Evolutionary conservation across 2,113 vertebrate species (phyloP).

Genomic region (Microtus richardsoni): DNA sequence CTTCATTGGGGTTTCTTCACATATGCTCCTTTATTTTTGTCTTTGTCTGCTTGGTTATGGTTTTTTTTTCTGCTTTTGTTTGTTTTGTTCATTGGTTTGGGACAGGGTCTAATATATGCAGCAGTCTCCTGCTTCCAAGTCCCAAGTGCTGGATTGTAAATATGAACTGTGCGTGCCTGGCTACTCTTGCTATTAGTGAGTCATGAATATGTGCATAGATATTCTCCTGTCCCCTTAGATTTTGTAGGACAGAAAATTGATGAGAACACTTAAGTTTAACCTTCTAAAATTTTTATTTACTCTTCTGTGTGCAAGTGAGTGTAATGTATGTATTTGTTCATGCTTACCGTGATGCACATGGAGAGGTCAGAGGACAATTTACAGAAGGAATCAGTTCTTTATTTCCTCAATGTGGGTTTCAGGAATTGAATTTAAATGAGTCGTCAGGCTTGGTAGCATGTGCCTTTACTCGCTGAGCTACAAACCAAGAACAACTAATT

Average conservation of each 20-base stretch:
- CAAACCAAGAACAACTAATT: not conserved
- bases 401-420: not conserved
- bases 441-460: not conserved
- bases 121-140: not conserved
- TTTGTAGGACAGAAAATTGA: slow-evolving; percentile 23
- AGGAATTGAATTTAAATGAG: not conserved
- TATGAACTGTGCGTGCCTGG: not conserved
- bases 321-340: not conserved
- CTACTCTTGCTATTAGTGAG: not conserved
- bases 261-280: not conserved
- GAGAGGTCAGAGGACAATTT: not conserved
- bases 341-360: not conserved
- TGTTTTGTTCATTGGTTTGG: not conserved
- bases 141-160: not conserved
- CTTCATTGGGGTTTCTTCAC: not conserved
- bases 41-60: not conserved
- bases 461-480: not conserved
- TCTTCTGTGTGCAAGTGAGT: not conserved
- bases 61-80: no score
- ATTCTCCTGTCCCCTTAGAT: not conserved
- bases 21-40: not conserved
- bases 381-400: not conserved
- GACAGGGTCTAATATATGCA: not conserved
- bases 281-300: not conserved
- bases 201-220: not conserved